Conservation (phyloP, 2,113 vertebrate species). For the Erythrolamprus reginae region DNA sequence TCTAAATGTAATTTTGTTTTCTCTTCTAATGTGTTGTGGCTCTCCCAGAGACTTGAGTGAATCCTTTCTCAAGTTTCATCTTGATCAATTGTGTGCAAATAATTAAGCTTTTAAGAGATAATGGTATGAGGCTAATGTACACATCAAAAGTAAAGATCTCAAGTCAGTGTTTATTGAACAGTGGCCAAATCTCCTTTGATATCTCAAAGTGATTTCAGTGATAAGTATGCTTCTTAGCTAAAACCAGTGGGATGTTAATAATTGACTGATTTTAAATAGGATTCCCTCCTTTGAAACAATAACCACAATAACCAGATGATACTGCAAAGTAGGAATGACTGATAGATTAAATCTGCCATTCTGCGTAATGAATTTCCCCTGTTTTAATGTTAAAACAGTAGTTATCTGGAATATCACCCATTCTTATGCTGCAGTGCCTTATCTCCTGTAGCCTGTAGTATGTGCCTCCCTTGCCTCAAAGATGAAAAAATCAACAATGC, state of each 20-base stretch:
- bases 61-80: constrained; percentile 76
- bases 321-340: neutral
- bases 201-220: constrained; percentile 56
- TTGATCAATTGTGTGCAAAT: constrained; percentile 87
- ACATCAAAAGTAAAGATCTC: constrained; percentile 69
- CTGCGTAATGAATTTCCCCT: constrained; percentile 34
- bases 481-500: constrained; percentile 53
- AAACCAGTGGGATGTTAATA: constrained; percentile 23
- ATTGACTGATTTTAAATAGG: constrained; percentile 28
- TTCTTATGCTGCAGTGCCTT: constrained; percentile 32
- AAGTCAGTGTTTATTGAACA: constrained; percentile 60
- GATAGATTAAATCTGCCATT: neutral
- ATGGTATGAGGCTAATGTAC: constrained; percentile 73
- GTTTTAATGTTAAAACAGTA: constrained; percentile 50
- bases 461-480: constrained; percentile 43
- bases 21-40: constrained; percentile 73
- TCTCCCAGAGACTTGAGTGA: constrained; percentile 69
- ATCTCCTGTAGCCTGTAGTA: constrained; percentile 43
- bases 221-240: constrained; percentile 44
- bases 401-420: constrained; percentile 31
- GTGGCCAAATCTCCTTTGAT: constrained; percentile 67
- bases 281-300: neutral
- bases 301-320: neutral
- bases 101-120: constrained; percentile 85
- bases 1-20: constrained; percentile 79